A percentile compares a stretch with the other conserved stretches of the same genome.
These are phyloP conservation scores for Scatophagus argus DNA, from an alignment of 2,113 vertebrate species.

Conservation along the genomic window DNA sequence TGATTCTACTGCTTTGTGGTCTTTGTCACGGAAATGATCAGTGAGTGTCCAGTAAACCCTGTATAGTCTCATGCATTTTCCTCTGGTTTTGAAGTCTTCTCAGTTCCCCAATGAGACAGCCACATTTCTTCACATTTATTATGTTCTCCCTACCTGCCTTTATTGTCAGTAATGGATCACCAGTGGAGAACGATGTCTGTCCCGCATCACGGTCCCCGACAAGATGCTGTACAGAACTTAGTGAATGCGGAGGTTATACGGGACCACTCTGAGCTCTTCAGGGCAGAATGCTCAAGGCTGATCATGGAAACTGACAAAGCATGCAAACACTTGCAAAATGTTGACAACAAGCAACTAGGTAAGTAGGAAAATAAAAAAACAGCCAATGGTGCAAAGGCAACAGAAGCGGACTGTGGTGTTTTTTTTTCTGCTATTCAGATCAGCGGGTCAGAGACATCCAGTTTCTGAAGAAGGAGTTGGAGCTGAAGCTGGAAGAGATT, in stretches of 20 bases:
- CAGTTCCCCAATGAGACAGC: not conserved
- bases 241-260: conserved; percentile 80
- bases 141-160: not conserved
- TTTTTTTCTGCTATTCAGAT: conserved; percentile 77
- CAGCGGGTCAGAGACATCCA: conserved; percentile 88
- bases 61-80: not conserved
- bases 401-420: not conserved
- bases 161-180: not conserved
- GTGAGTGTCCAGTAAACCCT: not conserved
- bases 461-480: conserved; percentile 91
- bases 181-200: conserved; percentile 83
- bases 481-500: conserved; percentile 88
- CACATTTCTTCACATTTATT: not conserved
- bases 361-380: conserved; percentile 1
- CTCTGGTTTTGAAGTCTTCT: not conserved
- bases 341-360: conserved; percentile 90
- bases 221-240: conserved; percentile 70
- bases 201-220: conserved; percentile 72
- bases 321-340: conserved; percentile 85
- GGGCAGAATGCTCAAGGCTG: conserved; percentile 86
- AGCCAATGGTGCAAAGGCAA: no score
- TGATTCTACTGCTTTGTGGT: not conserved
- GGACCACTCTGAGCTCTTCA: conserved; percentile 84
- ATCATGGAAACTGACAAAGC: conserved; percentile 86
- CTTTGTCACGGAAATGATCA: not conserved